Evolutionary conservation across 1,140 invertebrate genomes (phyloP).

Genomic region (Periplaneta americana): DNA sequence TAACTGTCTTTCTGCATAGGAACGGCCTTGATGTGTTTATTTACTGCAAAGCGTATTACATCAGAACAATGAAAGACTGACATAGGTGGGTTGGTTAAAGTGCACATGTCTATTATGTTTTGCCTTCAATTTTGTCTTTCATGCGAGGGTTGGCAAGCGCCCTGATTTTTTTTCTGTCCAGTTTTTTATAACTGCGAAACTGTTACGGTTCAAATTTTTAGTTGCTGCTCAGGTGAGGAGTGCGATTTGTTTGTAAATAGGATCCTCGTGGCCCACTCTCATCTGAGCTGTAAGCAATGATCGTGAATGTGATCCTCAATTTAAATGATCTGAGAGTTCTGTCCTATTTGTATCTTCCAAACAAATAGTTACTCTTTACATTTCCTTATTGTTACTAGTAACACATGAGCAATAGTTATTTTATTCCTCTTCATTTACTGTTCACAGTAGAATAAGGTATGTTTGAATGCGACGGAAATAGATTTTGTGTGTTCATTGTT

Average conservation of each 20-base stretch:
- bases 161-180: background rate
- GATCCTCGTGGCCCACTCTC: background rate
- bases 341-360: background rate
- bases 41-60: background rate
- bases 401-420: background rate
- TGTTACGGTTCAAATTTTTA: background rate
- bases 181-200: background rate
- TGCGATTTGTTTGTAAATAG: background rate
- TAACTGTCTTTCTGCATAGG: background rate
- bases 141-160: background rate
- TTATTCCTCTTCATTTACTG: background rate
- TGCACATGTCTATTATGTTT: background rate
- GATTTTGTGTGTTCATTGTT: background rate
- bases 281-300: background rate
- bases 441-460: background rate
- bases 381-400: background rate
- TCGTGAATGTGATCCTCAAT: background rate
- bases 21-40: background rate
- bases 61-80: background rate
- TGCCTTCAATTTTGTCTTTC: background rate
- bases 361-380: background rate
- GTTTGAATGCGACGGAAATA: background rate
- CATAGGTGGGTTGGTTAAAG: background rate
- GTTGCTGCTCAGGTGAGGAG: background rate
- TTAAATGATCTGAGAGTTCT: background rate